These are phyloP conservation scores for Clarias fuscus DNA, from an alignment of 2,797 vertebrate genomes.

Conservation along the genomic window DNA sequence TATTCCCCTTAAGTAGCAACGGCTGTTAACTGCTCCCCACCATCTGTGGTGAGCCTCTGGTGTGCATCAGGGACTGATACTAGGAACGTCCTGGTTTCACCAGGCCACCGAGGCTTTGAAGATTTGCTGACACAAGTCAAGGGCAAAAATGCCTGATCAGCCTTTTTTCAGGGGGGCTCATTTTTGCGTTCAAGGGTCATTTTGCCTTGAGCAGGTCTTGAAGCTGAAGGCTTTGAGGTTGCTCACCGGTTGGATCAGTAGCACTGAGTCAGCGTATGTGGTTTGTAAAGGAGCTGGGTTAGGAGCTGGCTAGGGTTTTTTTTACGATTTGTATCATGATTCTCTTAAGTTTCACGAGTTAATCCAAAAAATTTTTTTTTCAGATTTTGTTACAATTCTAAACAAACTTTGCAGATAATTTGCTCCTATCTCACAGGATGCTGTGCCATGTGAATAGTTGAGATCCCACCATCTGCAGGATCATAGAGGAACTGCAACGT, in stretches of 20 bases:
- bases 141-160: conserved; percentile 14
- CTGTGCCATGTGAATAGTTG: no score
- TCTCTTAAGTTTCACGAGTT: no score
- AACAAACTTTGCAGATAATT: no score
- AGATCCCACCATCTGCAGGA: no score
- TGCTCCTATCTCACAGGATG: no score
- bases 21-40: conserved; percentile 67
- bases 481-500: no score
- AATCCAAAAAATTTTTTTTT: no score
- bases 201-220: neutral
- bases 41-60: conserved; percentile 63
- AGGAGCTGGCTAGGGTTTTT: neutral
- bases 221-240: neutral
- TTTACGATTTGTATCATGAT: neutral
- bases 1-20: conserved; percentile 60
- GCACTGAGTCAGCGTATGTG: neutral
- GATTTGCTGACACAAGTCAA: conserved; percentile 53
- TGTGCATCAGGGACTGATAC: conserved; percentile 62
- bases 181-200: conserved; percentile 3
- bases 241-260: neutral
- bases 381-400: no score
- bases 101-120: conserved; percentile 38
- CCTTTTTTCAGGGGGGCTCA: neutral
- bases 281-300: neutral
- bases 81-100: conserved; percentile 52